phyloP scores from a whole-genome alignment of 1,140 invertebrate species.

The Formica exsecta region DNA sequence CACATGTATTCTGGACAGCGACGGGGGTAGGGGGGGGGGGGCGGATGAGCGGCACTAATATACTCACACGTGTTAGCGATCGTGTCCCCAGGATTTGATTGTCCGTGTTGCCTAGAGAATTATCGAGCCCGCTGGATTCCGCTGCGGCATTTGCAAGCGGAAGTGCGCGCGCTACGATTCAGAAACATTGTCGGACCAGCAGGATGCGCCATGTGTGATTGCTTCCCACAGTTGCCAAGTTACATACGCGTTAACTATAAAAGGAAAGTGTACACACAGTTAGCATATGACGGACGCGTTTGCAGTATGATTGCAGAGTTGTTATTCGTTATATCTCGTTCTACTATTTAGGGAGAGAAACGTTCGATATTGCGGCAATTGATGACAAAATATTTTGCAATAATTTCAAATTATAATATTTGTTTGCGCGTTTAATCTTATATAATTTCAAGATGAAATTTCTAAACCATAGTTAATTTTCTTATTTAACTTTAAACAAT shows the following conservation, averaged over 20 bases:
- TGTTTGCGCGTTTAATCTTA: not conserved
- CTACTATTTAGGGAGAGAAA: not conserved
- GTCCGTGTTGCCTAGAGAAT: slow-evolving; percentile 81
- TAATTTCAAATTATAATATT: slow-evolving; percentile 3
- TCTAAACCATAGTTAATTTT: not conserved
- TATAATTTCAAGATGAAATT: not conserved
- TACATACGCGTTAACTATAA: slow-evolving; percentile 54
- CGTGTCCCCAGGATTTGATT: slow-evolving; percentile 81
- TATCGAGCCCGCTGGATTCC: slow-evolving; percentile 77
- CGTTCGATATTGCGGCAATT: not conserved
- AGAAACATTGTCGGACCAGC: slow-evolving; percentile 66
- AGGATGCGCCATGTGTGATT: slow-evolving; percentile 59
- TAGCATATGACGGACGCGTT: slow-evolving; percentile 30
- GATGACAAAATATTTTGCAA: not conserved
- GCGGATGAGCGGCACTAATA: slow-evolving; percentile 73
- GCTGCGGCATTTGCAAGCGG: slow-evolving; percentile 72
- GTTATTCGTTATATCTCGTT: not conserved
- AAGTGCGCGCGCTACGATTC: slow-evolving; percentile 68
- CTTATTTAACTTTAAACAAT: not conserved
- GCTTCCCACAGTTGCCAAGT: slow-evolving; percentile 59
- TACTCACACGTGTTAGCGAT: slow-evolving; percentile 81
- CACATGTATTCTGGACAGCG: slow-evolving; percentile 75
- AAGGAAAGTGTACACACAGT: slow-evolving; percentile 18
- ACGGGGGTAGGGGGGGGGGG: not conserved
- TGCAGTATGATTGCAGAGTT: slow-evolving; percentile 19